Conservation (phyloP, 2,113 vertebrate genomes). For the Numenius arquata region DNA sequence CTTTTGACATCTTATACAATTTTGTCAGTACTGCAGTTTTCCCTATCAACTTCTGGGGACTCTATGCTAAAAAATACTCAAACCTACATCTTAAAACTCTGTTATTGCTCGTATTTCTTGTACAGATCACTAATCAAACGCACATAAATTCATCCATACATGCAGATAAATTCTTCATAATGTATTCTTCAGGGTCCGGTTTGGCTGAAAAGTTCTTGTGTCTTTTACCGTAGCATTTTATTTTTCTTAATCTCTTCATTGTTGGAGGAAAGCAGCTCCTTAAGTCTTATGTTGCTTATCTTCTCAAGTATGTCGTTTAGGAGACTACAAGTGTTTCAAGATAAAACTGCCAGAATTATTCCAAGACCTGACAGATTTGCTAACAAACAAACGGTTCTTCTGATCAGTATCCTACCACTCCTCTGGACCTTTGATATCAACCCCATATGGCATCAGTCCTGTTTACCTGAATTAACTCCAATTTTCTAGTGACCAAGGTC, state of each 20-base stretch:
- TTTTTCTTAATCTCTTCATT: background rate
- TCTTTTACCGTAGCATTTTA: background rate
- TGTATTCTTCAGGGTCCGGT: background rate
- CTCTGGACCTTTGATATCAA: conserved; percentile 45
- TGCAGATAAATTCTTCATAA: background rate
- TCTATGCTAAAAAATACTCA: background rate
- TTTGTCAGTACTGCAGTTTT: background rate
- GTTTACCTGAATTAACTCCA: conserved; percentile 67
- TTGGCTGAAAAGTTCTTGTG: background rate
- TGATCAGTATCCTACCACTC: conserved; percentile 19
- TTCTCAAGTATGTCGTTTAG: conserved; percentile 37
- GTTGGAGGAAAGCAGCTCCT: background rate
- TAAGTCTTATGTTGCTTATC: background rate
- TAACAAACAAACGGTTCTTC: conserved; percentile 33
- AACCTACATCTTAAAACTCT: background rate
- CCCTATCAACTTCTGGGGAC: background rate
- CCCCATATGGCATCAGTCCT: conserved; percentile 60
- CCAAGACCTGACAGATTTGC: conserved; percentile 59
- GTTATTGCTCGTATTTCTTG: background rate
- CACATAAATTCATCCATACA: background rate
- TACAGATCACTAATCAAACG: background rate
- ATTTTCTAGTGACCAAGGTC: conserved; percentile 69
- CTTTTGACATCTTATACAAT: background rate
- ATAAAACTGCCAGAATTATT: conserved; percentile 49
- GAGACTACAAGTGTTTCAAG: conserved; percentile 35